A percentile compares a stretch with the other conserved stretches of the same genome.
Conservation (phyloP, 2,113 vertebrate species). For the Genyomyrus donnyi region DNA sequence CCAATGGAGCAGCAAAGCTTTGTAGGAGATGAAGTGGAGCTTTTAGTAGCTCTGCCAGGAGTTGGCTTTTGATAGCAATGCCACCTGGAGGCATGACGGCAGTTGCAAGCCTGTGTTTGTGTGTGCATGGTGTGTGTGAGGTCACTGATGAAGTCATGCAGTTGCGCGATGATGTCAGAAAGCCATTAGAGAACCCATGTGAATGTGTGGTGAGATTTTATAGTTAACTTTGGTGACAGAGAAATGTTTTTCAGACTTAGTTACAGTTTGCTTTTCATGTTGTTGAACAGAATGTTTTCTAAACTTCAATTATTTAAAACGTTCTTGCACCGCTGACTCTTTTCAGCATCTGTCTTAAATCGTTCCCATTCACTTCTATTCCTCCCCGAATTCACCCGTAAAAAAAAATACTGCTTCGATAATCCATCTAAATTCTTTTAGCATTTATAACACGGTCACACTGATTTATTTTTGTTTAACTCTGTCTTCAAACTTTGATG, state of each 20-base stretch:
- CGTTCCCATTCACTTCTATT: neutral
- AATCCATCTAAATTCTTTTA: neutral
- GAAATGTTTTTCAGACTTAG: neutral
- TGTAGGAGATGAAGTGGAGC: conserved; percentile 39
- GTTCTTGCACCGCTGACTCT: neutral
- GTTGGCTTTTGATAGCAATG: conserved; percentile 14
- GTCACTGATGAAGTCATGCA: conserved; percentile 24
- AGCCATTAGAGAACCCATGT: conserved; percentile 38
- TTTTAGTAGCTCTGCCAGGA: conserved; percentile 30
- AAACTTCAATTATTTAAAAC: neutral
- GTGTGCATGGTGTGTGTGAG: neutral
- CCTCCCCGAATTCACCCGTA: neutral
- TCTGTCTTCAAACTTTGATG: neutral
- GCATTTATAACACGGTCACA: neutral
- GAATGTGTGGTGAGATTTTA: conserved; percentile 21
- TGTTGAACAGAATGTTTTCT: neutral
- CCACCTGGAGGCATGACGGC: conserved; percentile 13
- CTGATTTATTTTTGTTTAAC: neutral
- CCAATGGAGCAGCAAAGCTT: conserved; percentile 30
- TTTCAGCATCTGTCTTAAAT: neutral
- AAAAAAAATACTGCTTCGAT: neutral
- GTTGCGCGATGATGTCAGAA: conserved; percentile 29
- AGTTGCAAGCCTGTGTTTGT: neutral
- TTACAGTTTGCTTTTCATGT: neutral
- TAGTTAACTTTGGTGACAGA: neutral